These are phyloP conservation scores for Platycheirus rosarum DNA, from an alignment of 2,888 invertebrate genomes.

Conservation along the genomic window DNA sequence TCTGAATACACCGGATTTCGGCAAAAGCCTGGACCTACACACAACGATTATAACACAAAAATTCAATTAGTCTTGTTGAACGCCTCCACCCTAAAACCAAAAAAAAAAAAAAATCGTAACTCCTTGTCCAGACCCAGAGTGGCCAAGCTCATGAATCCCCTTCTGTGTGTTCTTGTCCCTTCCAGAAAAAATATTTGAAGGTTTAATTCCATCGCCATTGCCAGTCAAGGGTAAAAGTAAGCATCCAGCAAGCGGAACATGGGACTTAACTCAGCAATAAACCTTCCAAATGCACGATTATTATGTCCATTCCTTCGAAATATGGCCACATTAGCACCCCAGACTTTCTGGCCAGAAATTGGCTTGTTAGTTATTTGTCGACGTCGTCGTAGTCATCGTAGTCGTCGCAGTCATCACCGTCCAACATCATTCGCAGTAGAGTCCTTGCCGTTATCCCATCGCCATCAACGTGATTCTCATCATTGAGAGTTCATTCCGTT, in stretches of 20 bases:
- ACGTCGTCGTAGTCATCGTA: conserved; percentile 45
- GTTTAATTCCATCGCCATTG: conserved; percentile 51
- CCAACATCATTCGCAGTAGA: neutral
- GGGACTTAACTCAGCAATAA: conserved; percentile 63
- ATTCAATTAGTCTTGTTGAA: conserved; percentile 83
- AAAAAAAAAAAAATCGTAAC: conserved; percentile 55
- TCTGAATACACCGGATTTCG: conserved; percentile 1
- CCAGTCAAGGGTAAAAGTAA: conserved; percentile 55
- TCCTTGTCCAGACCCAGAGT: conserved; percentile 40
- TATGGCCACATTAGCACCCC: conserved; percentile 81
- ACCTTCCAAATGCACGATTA: conserved; percentile 76
- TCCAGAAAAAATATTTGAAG: too few species aligned
- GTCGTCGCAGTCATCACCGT: conserved; percentile 13
- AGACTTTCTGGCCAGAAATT: conserved; percentile 80
- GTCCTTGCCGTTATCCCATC: conserved; percentile 38
- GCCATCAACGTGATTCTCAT: conserved; percentile 59
- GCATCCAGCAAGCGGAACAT: conserved; percentile 40
- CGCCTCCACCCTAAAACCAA: conserved; percentile 75
- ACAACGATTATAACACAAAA: conserved; percentile 78
- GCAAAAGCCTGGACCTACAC: conserved; percentile 23
- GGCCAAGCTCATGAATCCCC: conserved; percentile 19
- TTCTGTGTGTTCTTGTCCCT: neutral
- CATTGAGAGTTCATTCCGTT: conserved; percentile 27
- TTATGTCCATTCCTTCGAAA: conserved; percentile 78
- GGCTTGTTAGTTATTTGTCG: conserved; percentile 77